Evolutionary conservation across 2,888 invertebrate species (phyloP).

Genomic region (Megamerina dolium): DNA sequence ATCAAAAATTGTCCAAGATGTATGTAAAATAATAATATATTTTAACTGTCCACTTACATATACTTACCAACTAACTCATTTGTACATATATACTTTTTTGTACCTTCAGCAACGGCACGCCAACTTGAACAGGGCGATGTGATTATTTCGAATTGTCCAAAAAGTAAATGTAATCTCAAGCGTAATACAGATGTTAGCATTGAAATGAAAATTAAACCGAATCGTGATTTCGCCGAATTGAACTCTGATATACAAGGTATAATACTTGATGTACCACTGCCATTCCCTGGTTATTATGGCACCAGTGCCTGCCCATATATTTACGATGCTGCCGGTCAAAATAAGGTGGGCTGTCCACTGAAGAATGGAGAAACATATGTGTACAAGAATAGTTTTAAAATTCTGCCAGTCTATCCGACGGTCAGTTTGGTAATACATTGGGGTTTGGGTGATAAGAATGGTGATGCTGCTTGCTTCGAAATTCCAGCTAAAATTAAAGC

Average conservation of each 20-base stretch:
- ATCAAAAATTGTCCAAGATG: conserved; percentile 36
- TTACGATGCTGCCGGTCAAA: conserved; percentile 55
- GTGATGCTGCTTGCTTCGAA: conserved; percentile 60
- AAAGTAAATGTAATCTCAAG: conserved; percentile 60
- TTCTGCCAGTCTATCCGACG: conserved; percentile 53
- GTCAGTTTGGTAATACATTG: conserved; percentile 59
- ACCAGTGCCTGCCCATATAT: conserved; percentile 62
- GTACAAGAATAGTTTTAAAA: conserved; percentile 61
- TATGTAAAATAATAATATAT: conserved; percentile 23
- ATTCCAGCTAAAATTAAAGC: conserved; percentile 60
- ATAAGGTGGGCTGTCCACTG: conserved; percentile 61
- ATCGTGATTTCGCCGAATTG: conserved; percentile 53
- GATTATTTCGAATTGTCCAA: conserved; percentile 57
- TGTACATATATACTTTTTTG: neutral
- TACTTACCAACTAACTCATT: neutral
- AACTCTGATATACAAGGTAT: conserved; percentile 59
- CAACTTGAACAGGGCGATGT: conserved; percentile 51
- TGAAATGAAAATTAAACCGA: conserved; percentile 56
- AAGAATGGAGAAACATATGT: conserved; percentile 61
- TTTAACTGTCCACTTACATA: neutral
- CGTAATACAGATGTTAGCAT: conserved; percentile 56
- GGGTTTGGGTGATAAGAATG: conserved; percentile 52
- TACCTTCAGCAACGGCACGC: conserved; percentile 47
- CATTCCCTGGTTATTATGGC: conserved; percentile 73
- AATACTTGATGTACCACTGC: conserved; percentile 59